Percentiles rank a stretch among this genome's conserved stretches.
Conservation (phyloP, 2,113 vertebrate species). For the Macquaria australasica region DNA sequence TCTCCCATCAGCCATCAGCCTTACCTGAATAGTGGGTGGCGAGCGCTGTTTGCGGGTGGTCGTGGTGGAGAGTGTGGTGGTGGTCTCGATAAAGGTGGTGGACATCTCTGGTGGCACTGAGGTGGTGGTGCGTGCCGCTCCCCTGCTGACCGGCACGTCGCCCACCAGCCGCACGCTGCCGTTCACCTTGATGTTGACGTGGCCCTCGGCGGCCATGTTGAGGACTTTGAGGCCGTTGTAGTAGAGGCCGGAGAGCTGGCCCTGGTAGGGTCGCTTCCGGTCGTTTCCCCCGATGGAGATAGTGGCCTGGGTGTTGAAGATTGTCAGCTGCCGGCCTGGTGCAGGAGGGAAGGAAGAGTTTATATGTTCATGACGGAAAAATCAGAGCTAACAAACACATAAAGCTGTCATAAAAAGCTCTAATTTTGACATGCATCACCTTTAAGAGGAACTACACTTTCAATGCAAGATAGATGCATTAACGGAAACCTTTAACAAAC, state of each 20-base stretch:
- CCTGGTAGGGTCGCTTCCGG: constrained; percentile 96
- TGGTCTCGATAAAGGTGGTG: constrained; percentile 98
- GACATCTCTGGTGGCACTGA: constrained; percentile 97
- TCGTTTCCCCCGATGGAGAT: constrained; percentile 97
- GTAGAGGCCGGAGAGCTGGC: constrained; percentile 98
- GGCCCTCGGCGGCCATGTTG: constrained; percentile 97
- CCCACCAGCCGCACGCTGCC: constrained; percentile 97
- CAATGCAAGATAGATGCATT: constrained; percentile 8
- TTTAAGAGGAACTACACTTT: background rate
- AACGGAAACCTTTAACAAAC: background rate
- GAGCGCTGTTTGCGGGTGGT: constrained; percentile 97
- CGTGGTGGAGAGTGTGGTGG: constrained; percentile 96
- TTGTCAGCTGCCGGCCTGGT: constrained; percentile 96
- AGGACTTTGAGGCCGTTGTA: constrained; percentile 98
- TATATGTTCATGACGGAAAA: background rate
- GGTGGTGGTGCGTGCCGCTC: constrained; percentile 92
- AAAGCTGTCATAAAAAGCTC: background rate
- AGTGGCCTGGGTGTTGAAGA: constrained; percentile 99
- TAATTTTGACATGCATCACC: background rate
- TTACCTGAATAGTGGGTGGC: constrained; percentile 93
- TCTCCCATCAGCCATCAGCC: background rate
- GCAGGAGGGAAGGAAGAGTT: constrained; percentile 7
- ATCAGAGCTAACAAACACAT: background rate
- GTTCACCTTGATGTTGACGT: constrained; percentile 95
- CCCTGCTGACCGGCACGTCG: constrained; percentile 91